Percentiles rank a stretch among this genome's conserved stretches.
Evolutionary conservation across 2,797 vertebrate species (phyloP).

Genomic region (Pangasius sanitwongsei): DNA sequence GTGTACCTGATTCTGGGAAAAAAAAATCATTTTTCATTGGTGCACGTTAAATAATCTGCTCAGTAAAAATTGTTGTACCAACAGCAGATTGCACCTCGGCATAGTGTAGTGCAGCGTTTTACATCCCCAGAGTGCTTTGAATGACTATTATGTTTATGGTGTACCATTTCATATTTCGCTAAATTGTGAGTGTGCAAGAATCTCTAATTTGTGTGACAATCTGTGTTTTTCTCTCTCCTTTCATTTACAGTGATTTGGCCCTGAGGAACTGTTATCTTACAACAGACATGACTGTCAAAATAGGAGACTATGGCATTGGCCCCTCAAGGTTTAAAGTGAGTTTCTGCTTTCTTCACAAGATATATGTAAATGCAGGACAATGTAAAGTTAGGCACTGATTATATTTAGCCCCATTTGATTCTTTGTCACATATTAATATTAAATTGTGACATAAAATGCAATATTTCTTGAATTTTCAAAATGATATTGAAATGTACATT

Average conservation of each 20-base stretch:
- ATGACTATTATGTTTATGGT: background rate
- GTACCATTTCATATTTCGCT: background rate
- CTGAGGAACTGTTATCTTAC: conserved; percentile 96
- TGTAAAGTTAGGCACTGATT: background rate
- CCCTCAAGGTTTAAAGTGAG: conserved; percentile 91
- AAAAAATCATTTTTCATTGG: background rate
- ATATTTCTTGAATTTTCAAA: background rate
- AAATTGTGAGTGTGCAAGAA: background rate
- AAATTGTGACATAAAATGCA: background rate
- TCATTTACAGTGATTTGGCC: conserved; percentile 84
- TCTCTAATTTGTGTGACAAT: background rate
- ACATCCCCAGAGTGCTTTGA: background rate
- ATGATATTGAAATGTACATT: background rate
- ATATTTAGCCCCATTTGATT: conserved; percentile 15
- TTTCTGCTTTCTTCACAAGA: conserved; percentile 17
- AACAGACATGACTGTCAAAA: conserved; percentile 92
- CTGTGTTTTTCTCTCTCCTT: conserved; percentile 33
- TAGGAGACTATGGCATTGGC: conserved; percentile 95
- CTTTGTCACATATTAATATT: background rate
- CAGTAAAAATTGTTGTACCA: background rate
- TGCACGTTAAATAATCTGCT: background rate
- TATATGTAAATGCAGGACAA: background rate
- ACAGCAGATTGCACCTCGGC: background rate
- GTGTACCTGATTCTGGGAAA: background rate
- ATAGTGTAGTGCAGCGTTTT: background rate